A percentile compares a stretch with the other conserved stretches of the same genome.
phyloP scores from a whole-genome alignment of 2,888 invertebrate genomes.

The Rhamphomyia laevipes region DNA sequence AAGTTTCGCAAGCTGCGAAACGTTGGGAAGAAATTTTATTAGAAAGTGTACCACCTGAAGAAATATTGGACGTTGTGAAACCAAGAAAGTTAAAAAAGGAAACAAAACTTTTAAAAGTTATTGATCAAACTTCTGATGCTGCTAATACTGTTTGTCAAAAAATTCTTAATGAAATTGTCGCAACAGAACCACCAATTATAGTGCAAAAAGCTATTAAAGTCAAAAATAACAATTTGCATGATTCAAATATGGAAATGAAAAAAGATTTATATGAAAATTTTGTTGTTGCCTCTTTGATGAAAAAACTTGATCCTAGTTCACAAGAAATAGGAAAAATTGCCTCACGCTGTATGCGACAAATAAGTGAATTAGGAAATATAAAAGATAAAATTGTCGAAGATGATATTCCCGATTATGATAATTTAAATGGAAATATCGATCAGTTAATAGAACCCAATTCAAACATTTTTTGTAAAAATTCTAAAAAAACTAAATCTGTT shows the following conservation, averaged over 20 bases:
- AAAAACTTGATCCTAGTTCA: constrained; percentile 42
- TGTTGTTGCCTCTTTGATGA: constrained; percentile 26
- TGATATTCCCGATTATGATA: constrained; percentile 37
- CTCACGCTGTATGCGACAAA: constrained; percentile 38
- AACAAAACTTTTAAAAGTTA: constrained; percentile 31
- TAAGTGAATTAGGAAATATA: constrained; percentile 26
- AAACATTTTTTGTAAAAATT: constrained; percentile 13
- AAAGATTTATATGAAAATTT: background rate
- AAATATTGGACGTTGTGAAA: constrained; percentile 4
- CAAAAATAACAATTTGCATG: constrained; percentile 15
- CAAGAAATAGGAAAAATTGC: constrained; percentile 41
- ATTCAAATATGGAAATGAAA: background rate
- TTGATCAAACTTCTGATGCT: constrained; percentile 34
- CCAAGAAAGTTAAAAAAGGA: constrained; percentile 28
- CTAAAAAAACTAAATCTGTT: constrained; percentile 13
- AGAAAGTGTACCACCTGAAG: constrained; percentile 29
- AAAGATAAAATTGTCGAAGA: constrained; percentile 32
- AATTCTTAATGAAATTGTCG: constrained; percentile 32
- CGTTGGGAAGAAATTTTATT: constrained; percentile 40
- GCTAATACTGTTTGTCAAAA: constrained; percentile 34
- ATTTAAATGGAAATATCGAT: constrained; percentile 24
- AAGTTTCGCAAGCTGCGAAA: constrained; percentile 39
- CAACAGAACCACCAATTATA: constrained; percentile 29
- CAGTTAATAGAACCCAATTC: constrained; percentile 22
- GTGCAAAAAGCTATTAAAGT: constrained; percentile 27